Evolutionary conservation across 2,888 invertebrate genomes (phyloP).

Genomic region (Flexamia atlantica): DNA sequence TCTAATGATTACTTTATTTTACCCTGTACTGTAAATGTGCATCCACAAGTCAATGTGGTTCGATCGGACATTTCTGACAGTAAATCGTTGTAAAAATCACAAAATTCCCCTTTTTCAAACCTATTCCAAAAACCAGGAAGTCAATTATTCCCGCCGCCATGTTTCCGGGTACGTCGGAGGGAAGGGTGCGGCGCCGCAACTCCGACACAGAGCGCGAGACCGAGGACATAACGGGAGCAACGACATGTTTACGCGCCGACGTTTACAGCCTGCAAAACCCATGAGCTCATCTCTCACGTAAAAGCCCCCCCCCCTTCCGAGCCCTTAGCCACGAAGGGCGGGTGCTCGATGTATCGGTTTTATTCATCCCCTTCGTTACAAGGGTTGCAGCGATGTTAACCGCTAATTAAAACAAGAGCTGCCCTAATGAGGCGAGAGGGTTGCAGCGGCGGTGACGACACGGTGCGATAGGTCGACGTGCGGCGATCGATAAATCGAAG

Average conservation of each 20-base stretch:
- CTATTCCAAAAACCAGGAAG: too few relatives aligned
- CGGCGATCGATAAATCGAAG: constrained; percentile 7
- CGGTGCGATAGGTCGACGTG: background rate
- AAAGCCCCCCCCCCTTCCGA: too few relatives aligned
- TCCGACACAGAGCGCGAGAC: too few relatives aligned
- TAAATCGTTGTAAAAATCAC: too few relatives aligned
- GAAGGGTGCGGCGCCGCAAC: too few relatives aligned
- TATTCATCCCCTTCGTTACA: constrained; percentile 3
- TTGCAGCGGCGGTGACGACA: background rate
- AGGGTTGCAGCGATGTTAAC: background rate
- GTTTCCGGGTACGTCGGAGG: background rate
- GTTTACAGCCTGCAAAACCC: background rate
- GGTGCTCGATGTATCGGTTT: constrained; percentile 49
- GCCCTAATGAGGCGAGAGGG: constrained; percentile 12
- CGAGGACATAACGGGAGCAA: background rate
- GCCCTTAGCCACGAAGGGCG: background rate
- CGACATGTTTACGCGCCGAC: background rate
- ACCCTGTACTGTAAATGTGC: too few relatives aligned
- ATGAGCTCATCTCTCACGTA: too few relatives aligned
- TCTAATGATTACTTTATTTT: too few relatives aligned
- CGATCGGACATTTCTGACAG: too few relatives aligned
- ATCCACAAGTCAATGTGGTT: too few relatives aligned
- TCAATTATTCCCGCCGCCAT: too few relatives aligned
- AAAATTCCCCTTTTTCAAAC: too few relatives aligned
- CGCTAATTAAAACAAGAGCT: constrained; percentile 27